Evolutionary conservation across 35 echinoderm and acorn worm species (phyloP).

Genomic region (Nesometra sesokonis): DNA sequence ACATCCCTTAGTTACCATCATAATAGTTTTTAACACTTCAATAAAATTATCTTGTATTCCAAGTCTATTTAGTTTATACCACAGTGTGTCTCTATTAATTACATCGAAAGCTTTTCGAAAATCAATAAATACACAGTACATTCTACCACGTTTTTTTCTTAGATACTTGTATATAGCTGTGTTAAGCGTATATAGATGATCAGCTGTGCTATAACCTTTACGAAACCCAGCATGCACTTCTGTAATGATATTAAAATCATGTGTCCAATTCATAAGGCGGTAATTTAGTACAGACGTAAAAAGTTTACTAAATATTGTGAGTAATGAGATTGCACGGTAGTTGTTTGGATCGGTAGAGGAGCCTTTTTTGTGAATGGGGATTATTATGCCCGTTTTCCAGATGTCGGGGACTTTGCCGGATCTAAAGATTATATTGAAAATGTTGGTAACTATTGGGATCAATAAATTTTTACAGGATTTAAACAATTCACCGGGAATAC

Average conservation of each 20-base stretch:
- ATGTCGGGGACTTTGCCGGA: not conserved
- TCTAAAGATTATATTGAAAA: not conserved
- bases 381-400: not conserved
- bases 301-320: no score
- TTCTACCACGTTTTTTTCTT: slow-evolving; percentile 4
- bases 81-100: not conserved
- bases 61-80: no score
- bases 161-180: not conserved
- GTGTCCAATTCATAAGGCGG: no score
- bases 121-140: no score
- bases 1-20: no score
- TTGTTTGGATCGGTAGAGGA: not conserved
- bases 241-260: not conserved
- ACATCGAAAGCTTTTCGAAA: no score
- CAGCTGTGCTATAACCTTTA: slow-evolving; percentile 1
- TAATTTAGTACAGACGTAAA: no score
- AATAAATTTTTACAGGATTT: not conserved
- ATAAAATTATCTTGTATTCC: no score
- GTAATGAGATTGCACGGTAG: not conserved
- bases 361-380: not conserved
- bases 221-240: not conserved
- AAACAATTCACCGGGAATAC: not conserved
- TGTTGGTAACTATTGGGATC: not conserved
- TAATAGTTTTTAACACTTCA: no score
- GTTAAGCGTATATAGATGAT: no score